Evolutionary conservation across 2,113 vertebrate genomes (phyloP).

Genomic region (Melanotaenia duboulayi): DNA sequence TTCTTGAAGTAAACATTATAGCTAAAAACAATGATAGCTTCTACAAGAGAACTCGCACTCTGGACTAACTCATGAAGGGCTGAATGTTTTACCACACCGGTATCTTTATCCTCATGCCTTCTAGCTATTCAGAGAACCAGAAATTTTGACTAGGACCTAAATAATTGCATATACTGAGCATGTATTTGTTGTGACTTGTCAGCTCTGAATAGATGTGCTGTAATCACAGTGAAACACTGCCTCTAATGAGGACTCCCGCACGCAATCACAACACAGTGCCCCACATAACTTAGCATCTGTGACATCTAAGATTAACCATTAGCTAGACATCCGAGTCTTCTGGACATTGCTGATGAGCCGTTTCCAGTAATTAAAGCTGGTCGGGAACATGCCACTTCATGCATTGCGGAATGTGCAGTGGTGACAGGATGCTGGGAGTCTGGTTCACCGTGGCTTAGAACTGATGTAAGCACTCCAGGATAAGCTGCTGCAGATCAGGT

Average conservation of each 20-base stretch:
- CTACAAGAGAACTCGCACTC: not conserved
- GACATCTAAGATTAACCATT: conserved; percentile 52
- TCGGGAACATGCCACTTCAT: conserved; percentile 12
- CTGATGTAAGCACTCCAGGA: conserved; percentile 18
- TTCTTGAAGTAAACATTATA: not conserved
- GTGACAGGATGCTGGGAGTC: conserved; percentile 37
- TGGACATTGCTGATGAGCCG: conserved; percentile 45
- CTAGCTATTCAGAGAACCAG: not conserved
- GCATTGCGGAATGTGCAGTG: conserved; percentile 47
- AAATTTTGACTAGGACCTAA: not conserved
- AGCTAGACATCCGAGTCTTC: conserved; percentile 41
- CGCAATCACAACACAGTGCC: not conserved
- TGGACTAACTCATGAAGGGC: not conserved
- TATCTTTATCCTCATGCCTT: no score
- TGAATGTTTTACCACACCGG: not conserved
- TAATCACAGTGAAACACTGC: not conserved
- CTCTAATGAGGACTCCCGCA: not conserved
- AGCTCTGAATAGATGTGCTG: not conserved
- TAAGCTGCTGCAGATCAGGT: conserved; percentile 23
- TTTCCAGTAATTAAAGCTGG: conserved; percentile 53
- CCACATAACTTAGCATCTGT: conserved; percentile 33
- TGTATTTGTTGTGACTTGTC: conserved; percentile 20
- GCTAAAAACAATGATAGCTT: not conserved
- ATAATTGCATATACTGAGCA: not conserved
- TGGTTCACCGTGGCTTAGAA: not conserved